Evolutionary conservation across 2,888 invertebrate species (phyloP), one percentile per base, ranked within the genome.

Genomic region (Biston betularia): DNA sequence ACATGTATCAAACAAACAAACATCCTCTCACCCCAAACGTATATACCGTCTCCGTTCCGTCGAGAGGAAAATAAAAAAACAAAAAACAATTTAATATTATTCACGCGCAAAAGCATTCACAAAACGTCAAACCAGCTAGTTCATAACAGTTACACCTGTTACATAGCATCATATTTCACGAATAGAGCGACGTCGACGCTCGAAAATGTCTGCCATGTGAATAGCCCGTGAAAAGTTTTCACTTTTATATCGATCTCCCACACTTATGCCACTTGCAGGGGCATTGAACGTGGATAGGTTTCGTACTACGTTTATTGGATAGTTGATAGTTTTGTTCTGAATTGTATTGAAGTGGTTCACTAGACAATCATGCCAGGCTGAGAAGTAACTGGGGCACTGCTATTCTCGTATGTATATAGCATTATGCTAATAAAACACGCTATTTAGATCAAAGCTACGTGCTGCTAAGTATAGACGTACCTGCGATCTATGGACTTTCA

Each of bases 141-240:
- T 69, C 73, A 74, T 76, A 75, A 74, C 74, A 72, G 72, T 72
- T 79, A 79, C 81, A 82, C 81, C 82, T 83, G 81, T 83, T 82
- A 82, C 83, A 62, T 76, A 65, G 63, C 40, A 63, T 65, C 68
- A 80, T 80, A 79, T 77, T 74, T 80, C 75, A 77, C 66, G 63
- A 59, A 45, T 34, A 48, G 54, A 65, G 59, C 53, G 53, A 55
- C 65, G 60, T 52, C 66, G 65, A 52, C 55, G 65, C 63, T 65
- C 66, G 64, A 59, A 71, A 59, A 68, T 69, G 70, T 68, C 62
- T 62, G 68, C 70, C 65, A 48, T 60, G 66, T 61, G 73, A 75
- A 78, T 73, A 74, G 70, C 66, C 59, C 58, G 70, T 62, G 65
- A 68, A 69, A 68, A 68, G 56, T 69, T 73, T 70, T 55, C 67